Evolutionary conservation across 2,888 invertebrate genomes (phyloP), one percentile per base, ranked within the genome.

Genomic region (Mesopsocus fuscifrons): DNA sequence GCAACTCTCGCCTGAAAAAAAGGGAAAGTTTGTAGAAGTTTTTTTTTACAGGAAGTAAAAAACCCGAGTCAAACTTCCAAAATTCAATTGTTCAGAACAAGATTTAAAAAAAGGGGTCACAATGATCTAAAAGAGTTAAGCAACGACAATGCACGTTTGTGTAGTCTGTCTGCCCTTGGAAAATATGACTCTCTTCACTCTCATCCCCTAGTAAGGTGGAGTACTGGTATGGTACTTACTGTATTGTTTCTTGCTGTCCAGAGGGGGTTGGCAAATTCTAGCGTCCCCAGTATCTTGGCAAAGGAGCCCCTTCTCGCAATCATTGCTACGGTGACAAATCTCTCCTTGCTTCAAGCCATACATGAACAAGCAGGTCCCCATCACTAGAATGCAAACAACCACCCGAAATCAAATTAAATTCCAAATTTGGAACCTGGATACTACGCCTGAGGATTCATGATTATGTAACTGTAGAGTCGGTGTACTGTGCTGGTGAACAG

Each of bases 261-360:
- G 68, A 0, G 82, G 82, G 1, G 81, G 76, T 51, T 82, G 77
- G 64, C 87, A 88, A 2, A 83, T 77, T 57, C 81, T 73, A 42
- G 66, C 68, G 42, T 62, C 62, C 15, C 57, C 54, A 34, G 49
- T 51, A 34, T 49, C 77, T 48, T 77, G 74, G 61, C 87, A 88
- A 50, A 82, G 68, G 31, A 85, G 67, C 38, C 85, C 87, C 38
- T 81, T 75, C 52, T 83, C 83, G 50, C 87, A 88, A 57, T 88
- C 87, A 52, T 75, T 77, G 62, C 87, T 84, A 41, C 78, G 67
- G 54, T 77, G 72, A 63, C 87, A 88, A 6, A 82, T 68, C 57
- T 87, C 84, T 0, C 84, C 84, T 33, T 81, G 74, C 51, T 83
- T 79, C 17, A 81, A 67, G 0, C 83, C 85, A 45, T 73, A 76